A percentile compares a stretch with the other conserved stretches of the same genome.
phyloP scores from a whole-genome alignment of 2,888 invertebrate genomes.

The Strigamia crassipes region DNA sequence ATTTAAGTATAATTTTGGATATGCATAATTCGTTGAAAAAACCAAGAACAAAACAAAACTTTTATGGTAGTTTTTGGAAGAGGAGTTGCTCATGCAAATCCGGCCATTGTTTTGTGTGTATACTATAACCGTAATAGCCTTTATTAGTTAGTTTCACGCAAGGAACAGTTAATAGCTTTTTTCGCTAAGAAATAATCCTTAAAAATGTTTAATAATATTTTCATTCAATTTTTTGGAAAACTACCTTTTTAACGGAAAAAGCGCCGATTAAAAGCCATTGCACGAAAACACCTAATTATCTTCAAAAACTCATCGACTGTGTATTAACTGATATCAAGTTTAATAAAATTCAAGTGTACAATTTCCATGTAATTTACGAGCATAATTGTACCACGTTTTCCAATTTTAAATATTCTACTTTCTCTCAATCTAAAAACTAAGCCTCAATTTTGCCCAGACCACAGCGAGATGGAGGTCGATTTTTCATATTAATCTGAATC shows the following conservation, averaged over 20 bases:
- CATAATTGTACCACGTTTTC: background rate
- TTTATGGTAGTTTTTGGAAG: background rate
- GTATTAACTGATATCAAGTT: background rate
- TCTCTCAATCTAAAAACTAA: slow-evolving; percentile 11
- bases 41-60: background rate
- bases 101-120: background rate
- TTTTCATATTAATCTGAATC: slow-evolving; percentile 4
- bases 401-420: background rate
- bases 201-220: background rate
- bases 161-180: background rate
- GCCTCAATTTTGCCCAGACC: slow-evolving; percentile 10
- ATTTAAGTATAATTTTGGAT: too few relatives aligned
- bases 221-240: background rate
- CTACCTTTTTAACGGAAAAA: background rate
- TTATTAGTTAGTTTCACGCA: slow-evolving; percentile 1
- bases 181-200: background rate
- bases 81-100: background rate
- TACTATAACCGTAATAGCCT: background rate
- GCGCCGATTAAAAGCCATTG: background rate
- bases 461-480: background rate
- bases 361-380: background rate
- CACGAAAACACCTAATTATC: background rate
- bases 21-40: too few relatives aligned
- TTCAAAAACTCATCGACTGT: background rate
- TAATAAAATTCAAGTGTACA: background rate